Base-by-base conservation (phyloP, 2,888 invertebrate species). In the Troides oblongomaculatus region DNA sequence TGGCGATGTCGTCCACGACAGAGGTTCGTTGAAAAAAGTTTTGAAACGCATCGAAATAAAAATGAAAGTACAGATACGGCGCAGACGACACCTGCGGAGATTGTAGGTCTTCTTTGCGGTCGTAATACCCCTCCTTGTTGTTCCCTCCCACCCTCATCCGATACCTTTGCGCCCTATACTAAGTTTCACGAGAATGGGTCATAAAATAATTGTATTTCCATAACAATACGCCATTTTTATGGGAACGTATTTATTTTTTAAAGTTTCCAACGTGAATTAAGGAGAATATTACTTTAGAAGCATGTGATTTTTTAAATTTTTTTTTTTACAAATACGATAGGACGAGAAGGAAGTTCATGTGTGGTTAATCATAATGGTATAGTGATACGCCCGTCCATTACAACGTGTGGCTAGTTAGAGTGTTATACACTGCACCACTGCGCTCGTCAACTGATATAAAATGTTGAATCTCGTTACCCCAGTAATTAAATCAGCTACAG, bases 31-130 rank as follows among this genome's bases (percentile, higher is more conserved):
- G 36, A 46, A 66, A 62, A 72, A 76, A 73, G 78, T 67, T 63
- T 69, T 65, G 71, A 73, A 69, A 74, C 46, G 76, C 75, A 78
- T 77, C 77, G 73, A 80, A 82, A 82, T 81, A 85, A 84, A 78
- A 84, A 84, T 74, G 79, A 81, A 85, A 84, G 77, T 72, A 68
- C 79, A 79, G 78, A 83, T 77, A 79, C 76, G 76, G 78, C 79
- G 85, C 84, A 85, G 88, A 87, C 83, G 87, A 89, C 89, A 89
- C 89, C 87, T 88, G 89, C 77, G 80, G 83, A 81, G 79, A 80
- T 90, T 88, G 89, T 91, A 89, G 80, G 92, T 80, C 91, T 92
- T 92, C 92, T 80, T 78, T 89, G 90, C 81, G 92, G 91, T 91
- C 77, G 79, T 69, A 74, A 71, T 70, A 71, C 72, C 73, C 70